Evolutionary conservation across 2,888 invertebrate genomes (phyloP).

Genomic region (Cryptocephalus primarius): DNA sequence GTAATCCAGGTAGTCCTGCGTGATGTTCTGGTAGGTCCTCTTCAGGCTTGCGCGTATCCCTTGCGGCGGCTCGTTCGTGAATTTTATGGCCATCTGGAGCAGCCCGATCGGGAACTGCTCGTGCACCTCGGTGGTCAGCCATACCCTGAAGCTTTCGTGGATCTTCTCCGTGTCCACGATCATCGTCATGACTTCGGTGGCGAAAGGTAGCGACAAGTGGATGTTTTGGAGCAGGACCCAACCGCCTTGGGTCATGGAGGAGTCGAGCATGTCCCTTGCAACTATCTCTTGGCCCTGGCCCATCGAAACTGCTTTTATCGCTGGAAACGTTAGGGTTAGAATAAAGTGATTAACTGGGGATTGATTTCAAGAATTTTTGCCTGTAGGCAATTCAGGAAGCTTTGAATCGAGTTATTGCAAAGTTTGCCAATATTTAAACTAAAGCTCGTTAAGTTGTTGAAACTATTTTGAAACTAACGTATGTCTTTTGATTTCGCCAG

Average conservation of each 20-base stretch:
- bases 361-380: background rate
- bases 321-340: conserved; percentile 35
- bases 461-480: too few species aligned
- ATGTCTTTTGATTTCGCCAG: conserved; percentile 79
- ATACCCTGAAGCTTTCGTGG: conserved; percentile 68
- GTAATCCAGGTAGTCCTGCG: conserved; percentile 87
- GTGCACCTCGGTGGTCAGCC: conserved; percentile 94
- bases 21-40: conserved; percentile 81
- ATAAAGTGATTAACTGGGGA: background rate
- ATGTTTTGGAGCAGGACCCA: conserved; percentile 95
- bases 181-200: conserved; percentile 83
- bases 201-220: conserved; percentile 89
- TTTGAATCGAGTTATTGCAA: background rate
- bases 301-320: conserved; percentile 83
- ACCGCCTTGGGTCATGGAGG: conserved; percentile 50
- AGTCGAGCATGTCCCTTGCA: conserved; percentile 35
- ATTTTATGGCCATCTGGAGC: conserved; percentile 88
- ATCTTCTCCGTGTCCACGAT: conserved; percentile 75
- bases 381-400: too few species aligned
- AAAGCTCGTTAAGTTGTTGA: background rate
- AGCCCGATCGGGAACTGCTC: conserved; percentile 79
- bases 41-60: conserved; percentile 89
- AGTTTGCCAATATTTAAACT: background rate
- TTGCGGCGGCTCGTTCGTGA: conserved; percentile 95
- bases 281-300: conserved; percentile 86